Evolutionary conservation across 2,888 invertebrate species (phyloP).

Genomic region (Noctua fimbriata): DNA sequence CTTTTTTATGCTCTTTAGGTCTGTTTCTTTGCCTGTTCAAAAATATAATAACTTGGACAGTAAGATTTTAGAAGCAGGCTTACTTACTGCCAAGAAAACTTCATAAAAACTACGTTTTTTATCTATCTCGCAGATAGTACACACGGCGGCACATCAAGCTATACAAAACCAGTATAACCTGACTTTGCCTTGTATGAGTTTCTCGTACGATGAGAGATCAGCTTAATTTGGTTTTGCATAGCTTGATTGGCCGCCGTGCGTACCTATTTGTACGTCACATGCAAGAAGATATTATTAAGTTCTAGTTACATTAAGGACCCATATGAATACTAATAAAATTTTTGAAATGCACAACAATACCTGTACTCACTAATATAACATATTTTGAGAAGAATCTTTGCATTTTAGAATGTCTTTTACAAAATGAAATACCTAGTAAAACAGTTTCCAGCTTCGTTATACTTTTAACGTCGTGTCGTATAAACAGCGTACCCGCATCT

Average conservation of each 20-base stretch:
- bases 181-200: too few relatives aligned
- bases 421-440: conserved; percentile 28
- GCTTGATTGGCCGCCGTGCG: too few relatives aligned
- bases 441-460: not conserved
- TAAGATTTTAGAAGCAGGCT: not conserved
- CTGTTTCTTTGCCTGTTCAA: not conserved
- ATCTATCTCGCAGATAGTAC: not conserved
- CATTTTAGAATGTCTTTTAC: not conserved
- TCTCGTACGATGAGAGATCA: too few relatives aligned
- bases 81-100: not conserved
- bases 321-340: not conserved
- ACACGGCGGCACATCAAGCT: too few relatives aligned
- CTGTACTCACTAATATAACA: not conserved
- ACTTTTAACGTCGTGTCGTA: not conserved
- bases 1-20: not conserved
- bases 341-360: not conserved
- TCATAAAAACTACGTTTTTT: not conserved
- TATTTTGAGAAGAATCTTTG: conserved; percentile 1
- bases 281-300: not conserved
- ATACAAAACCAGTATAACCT: too few relatives aligned
- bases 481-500: conserved; percentile 48
- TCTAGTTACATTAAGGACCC: not conserved
- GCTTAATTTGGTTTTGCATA: too few relatives aligned
- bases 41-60: not conserved
- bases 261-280: not conserved